Evolutionary conservation across 2,797 vertebrate species (phyloP).

Genomic region (Chaunax sp.): DNA sequence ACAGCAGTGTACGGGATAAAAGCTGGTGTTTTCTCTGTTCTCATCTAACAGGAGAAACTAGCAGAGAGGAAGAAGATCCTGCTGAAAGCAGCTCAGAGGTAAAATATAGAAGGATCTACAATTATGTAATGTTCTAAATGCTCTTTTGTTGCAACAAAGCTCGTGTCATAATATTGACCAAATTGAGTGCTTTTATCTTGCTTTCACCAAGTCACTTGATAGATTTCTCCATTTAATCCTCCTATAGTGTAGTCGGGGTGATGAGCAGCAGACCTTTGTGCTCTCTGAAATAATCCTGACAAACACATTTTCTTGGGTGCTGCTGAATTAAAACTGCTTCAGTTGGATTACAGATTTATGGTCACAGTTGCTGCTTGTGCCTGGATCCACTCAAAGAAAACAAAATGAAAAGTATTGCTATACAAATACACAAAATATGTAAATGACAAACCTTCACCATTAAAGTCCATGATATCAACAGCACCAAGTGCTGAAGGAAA

Average conservation of each 20-base stretch:
- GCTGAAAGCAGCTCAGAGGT: constrained; percentile 90
- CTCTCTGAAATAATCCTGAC: constrained; percentile 40
- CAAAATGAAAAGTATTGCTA: constrained; percentile 2
- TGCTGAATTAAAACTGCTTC: constrained; percentile 38
- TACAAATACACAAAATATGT: too few relatives aligned
- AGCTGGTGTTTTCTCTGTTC: constrained; percentile 41
- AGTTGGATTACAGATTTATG: constrained; percentile 24
- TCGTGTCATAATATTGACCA: constrained; percentile 26
- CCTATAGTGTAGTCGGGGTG: constrained; percentile 37
- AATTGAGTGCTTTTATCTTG: constrained; percentile 32
- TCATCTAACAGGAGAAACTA: constrained; percentile 80
- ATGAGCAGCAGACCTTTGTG: constrained; percentile 39
- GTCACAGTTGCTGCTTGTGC: constrained; percentile 1
- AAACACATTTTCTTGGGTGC: constrained; percentile 44
- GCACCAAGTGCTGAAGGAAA: constrained; percentile 1
- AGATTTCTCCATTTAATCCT: constrained; percentile 13
- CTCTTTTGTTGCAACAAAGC: constrained; percentile 26
- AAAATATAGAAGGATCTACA: constrained; percentile 39
- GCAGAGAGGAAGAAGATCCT: constrained; percentile 87
- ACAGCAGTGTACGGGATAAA: constrained; percentile 42
- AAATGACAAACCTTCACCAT: constrained; percentile 15
- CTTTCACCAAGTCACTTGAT: constrained; percentile 33
- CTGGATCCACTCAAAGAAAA: constrained; percentile 29
- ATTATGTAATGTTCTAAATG: not conserved
- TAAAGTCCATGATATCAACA: constrained; percentile 8